Conservation (phyloP, 2,888 invertebrate genomes). For the Oegoconia quadripuncta region DNA sequence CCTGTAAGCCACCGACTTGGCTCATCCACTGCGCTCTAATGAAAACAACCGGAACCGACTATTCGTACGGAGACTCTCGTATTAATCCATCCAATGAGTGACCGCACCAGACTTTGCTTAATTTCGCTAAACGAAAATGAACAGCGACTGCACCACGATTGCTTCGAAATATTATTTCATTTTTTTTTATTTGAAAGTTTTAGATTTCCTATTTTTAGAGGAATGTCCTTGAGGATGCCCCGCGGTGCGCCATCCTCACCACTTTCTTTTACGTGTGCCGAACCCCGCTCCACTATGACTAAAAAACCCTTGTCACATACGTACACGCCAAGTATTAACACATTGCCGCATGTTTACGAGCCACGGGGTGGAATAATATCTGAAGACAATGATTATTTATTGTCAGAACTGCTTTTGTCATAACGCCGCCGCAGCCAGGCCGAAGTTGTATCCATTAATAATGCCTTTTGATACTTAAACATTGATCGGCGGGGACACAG, state of each 20-base stretch:
- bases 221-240: conserved; percentile 54
- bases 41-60: no score
- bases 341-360: conserved; percentile 56
- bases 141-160: no score
- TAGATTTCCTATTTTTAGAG: conserved; percentile 41
- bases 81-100: no score
- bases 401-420: conserved; percentile 52
- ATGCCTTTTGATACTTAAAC: conserved; percentile 42
- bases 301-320: conserved; percentile 28
- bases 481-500: conserved; percentile 39
- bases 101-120: no score
- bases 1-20: no score
- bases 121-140: no score
- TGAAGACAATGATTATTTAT: conserved; percentile 63
- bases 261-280: conserved; percentile 67
- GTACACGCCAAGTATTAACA: conserved; percentile 51
- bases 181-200: no score
- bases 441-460: conserved; percentile 46
- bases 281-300: conserved; percentile 25
- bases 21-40: no score
- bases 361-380: conserved; percentile 54
- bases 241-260: conserved; percentile 53
- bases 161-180: no score
- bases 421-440: conserved; percentile 37
- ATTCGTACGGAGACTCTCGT: no score